Conservation (phyloP, 2,888 invertebrate species). For the Tortrix viridana region DNA sequence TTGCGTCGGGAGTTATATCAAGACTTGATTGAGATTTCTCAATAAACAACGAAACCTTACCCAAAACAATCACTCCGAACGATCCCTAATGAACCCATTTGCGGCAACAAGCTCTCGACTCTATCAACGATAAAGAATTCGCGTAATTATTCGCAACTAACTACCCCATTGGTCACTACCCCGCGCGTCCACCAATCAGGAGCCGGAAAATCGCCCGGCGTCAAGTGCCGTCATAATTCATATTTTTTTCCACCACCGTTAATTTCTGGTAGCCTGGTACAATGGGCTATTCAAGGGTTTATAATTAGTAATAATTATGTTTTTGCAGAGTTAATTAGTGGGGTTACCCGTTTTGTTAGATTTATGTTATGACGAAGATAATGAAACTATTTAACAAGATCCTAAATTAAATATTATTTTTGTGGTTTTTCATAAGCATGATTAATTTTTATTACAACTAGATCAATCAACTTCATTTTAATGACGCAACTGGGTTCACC, state of each 20-base stretch:
- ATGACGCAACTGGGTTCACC: too few relatives aligned
- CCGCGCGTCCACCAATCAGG: slow-evolving; percentile 20
- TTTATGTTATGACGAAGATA: too few relatives aligned
- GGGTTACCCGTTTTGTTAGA: not conserved
- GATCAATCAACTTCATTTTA: too few relatives aligned
- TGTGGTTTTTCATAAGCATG: too few relatives aligned
- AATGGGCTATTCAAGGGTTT: slow-evolving; percentile 59
- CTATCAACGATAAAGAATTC: slow-evolving; percentile 26
- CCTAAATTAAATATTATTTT: too few relatives aligned
- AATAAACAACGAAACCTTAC: too few relatives aligned
- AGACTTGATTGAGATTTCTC: too few relatives aligned
- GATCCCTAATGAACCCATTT: slow-evolving; percentile 20
- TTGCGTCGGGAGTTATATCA: too few relatives aligned
- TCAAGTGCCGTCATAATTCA: slow-evolving; percentile 65
- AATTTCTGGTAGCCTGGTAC: slow-evolving; percentile 52
- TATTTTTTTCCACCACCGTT: slow-evolving; percentile 59
- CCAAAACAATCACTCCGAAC: not conserved
- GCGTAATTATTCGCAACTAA: slow-evolving; percentile 33
- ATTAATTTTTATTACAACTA: too few relatives aligned
- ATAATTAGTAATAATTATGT: slow-evolving; percentile 50
- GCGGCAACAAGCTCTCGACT: slow-evolving; percentile 21
- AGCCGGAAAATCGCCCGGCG: slow-evolving; percentile 53
- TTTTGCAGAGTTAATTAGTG: slow-evolving; percentile 49
- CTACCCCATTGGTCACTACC: slow-evolving; percentile 26
- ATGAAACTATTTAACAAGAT: too few relatives aligned